Conservation (phyloP, 2,888 invertebrate species). For the Lottia gigantea region DNA sequence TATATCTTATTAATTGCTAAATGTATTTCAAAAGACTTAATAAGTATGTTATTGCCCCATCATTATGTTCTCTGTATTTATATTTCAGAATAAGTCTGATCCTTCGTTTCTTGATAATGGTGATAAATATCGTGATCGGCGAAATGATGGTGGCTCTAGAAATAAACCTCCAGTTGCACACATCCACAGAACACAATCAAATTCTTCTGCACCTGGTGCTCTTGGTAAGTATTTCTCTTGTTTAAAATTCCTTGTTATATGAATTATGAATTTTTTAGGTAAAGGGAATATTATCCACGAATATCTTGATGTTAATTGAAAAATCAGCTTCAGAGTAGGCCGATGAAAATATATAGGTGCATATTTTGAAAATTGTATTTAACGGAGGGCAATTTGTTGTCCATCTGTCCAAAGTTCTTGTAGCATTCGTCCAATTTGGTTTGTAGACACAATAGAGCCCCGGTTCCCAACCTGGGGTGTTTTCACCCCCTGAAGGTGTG, state of each 20-base stretch:
- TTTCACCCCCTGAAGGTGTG: too few species aligned
- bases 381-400: too few species aligned
- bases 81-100: slow-evolving; percentile 53
- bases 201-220: slow-evolving; percentile 55
- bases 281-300: background rate
- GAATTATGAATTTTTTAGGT: background rate
- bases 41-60: background rate
- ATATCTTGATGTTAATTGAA: background rate
- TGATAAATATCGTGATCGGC: slow-evolving; percentile 39
- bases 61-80: slow-evolving; percentile 14
- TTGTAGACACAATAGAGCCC: too few species aligned
- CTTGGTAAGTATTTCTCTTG: slow-evolving; percentile 34
- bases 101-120: slow-evolving; percentile 40
- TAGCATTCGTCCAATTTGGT: too few species aligned
- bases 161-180: slow-evolving; percentile 41
- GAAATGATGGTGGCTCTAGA: slow-evolving; percentile 42
- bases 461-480: too few species aligned
- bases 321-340: slow-evolving; percentile 13
- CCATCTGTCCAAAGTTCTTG: too few species aligned
- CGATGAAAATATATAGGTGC: background rate
- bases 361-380: background rate
- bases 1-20: too few species aligned
- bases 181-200: slow-evolving; percentile 43
- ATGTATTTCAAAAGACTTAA: too few species aligned
- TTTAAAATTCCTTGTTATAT: background rate